Base-by-base conservation (phyloP, 2,797 vertebrate genomes). In the Novumbra hubbsi region DNA sequence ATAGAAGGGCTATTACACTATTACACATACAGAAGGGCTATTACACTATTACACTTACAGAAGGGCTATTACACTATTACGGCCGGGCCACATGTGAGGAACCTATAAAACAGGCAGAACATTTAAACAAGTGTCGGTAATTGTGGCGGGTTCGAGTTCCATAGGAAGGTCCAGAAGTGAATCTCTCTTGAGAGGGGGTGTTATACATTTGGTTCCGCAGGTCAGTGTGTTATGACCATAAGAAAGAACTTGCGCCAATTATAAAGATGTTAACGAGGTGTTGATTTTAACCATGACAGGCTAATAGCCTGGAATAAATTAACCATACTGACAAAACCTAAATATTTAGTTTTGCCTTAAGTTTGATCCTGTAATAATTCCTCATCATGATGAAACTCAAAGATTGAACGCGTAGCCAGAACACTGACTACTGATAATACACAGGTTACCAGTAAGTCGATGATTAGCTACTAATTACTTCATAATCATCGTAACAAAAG, bases 41-140 rank as follows among this genome's bases (percentile, higher is more conserved):
- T 57, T 57, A 21, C 9, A 57, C 21, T 24, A 4, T 12, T 24
- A 57, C 8, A n/a, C n/a, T n/a, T n/a, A n/a, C n/a, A 55, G 55
- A 24, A 21, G 8, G 21, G 55, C 55, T 24, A 24, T 57, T 57
- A 21, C 9, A 57, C 21, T 24, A 4, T 12, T 24, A 57, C 8
- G 11, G 72, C 77, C 81, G 72, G 82, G 70, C 74, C 80, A 84
- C 73, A 80, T 30, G 45, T 52, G 68, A 70, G 16, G 15, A 48
- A 30, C 27, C 28, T 15, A 49, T 69, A 69, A 50, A 30, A 69
- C 21, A 30, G 17, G 3, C 24, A 16, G 48, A 28, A 49, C 14
- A n/a, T 52, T 45, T 17, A 66, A 85, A 73, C 68, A 64, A 80
- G 68, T 30, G n/a, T 45, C 41, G n/a, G 12, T 63, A 63, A 63